Evolutionary conservation across 1,140 invertebrate genomes (phyloP), one percentile per base, ranked within the genome.

Genomic region (Papilio glaucus): DNA sequence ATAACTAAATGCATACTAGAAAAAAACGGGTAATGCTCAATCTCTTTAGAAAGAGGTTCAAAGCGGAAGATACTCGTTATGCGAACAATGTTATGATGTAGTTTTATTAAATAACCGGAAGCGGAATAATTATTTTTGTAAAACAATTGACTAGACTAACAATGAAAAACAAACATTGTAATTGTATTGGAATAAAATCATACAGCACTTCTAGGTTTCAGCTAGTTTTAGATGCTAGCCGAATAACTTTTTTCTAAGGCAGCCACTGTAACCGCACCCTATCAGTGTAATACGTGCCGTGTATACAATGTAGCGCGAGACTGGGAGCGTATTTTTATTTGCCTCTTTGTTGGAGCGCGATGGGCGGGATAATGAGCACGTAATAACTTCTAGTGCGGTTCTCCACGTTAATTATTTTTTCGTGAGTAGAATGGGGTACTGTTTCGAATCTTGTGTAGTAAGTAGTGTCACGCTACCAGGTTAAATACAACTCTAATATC

Each of bases 271-370:
- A 29, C n/a, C 42, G 21, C 7, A 33, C 3, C 29, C 29, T 69
- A 37, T 53, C 45, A 18, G 2, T 1, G 26, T 26, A 53, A 49
- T 15, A 49, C 61, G 33, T n/a, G 61, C 61, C n/a, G 37, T 62
- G 37, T 62, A 29, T 62, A 62, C 33, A 62, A 15, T n/a, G 60
- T 62, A 62, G 60, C 33, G 60, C 33, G 60, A 24, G 13, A n/a
- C 67, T 26, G 41, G 26, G n/a, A 53, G 42, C 18, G 42, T 33
- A 69, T 69, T 69, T 69, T 69, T 69, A 69, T 69, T 49, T 42
- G 67, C 24, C 67, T 62, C 60, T 21, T 62, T 21, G 49, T 57
- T 18, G 42, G 15, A 10, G 39, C 15, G 33, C 62, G 62, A 18
- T 33, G 62, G 62, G 37, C 62, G 62, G 37, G 10, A 39, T 65